Percentiles rank a stretch among this genome's conserved stretches.
phyloP scores from a whole-genome alignment of 2,888 invertebrate species.

The Sepiola atlantica region DNA sequence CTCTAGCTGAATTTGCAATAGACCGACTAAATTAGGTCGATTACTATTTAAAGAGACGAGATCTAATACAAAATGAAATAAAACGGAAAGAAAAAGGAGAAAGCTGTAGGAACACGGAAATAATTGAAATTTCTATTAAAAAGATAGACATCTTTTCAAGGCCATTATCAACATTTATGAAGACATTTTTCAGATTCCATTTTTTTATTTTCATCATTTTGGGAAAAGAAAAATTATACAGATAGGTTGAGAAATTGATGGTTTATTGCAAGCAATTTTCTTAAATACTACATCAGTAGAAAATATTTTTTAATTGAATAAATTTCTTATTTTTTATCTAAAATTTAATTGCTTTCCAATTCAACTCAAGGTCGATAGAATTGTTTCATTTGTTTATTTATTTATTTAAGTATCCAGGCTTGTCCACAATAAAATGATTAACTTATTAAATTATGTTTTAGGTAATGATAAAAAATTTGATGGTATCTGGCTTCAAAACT shows the following conservation, averaged over 20 bases:
- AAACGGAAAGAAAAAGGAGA: background rate
- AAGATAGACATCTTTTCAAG: background rate
- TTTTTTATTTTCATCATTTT: background rate
- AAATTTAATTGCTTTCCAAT: background rate
- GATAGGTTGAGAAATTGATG: background rate
- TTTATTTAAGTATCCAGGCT: background rate
- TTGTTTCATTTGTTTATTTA: background rate
- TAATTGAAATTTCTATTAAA: no score
- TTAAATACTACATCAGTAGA: background rate
- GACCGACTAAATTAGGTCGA: background rate
- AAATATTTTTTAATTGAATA: background rate
- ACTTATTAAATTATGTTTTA: background rate
- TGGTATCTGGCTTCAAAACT: background rate
- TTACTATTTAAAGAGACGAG: background rate
- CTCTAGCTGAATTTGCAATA: background rate
- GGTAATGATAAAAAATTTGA: constrained; percentile 18
- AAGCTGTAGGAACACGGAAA: background rate
- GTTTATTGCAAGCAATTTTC: background rate
- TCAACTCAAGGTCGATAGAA: background rate
- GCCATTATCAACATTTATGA: background rate
- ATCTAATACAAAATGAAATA: background rate
- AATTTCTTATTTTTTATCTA: background rate
- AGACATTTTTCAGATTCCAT: background rate
- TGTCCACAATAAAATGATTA: background rate
- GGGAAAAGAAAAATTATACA: no score